phyloP scores from a whole-genome alignment of 2,888 invertebrate genomes.

The Drosophila stalkeri region DNA sequence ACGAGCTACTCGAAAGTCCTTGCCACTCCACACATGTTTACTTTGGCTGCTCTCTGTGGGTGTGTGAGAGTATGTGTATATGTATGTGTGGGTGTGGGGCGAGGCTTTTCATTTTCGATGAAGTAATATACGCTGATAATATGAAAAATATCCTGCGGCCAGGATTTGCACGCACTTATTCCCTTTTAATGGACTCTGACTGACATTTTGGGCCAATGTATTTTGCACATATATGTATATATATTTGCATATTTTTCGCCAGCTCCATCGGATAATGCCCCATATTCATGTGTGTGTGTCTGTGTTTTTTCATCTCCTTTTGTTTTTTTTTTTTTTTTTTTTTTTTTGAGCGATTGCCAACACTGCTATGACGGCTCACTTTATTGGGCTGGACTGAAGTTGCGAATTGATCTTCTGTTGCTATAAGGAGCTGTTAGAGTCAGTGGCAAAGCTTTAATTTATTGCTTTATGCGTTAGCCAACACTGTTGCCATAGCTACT shows the following conservation, averaged over 20 bases:
- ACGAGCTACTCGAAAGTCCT: constrained; percentile 25
- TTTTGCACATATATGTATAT: constrained; percentile 27
- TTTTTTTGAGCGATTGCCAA: constrained; percentile 13
- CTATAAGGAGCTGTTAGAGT: not conserved
- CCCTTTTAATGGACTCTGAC: constrained; percentile 75
- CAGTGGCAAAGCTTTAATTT: no score
- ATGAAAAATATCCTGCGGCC: constrained; percentile 74
- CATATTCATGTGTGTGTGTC: not conserved
- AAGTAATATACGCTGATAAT: constrained; percentile 79
- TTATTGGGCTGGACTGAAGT: not conserved
- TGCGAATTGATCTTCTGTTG: not conserved
- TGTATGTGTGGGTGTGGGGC: not conserved
- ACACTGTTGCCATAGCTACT: not conserved
- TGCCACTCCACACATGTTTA: constrained; percentile 58
- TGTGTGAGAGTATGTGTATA: not conserved
- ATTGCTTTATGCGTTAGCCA: not conserved
- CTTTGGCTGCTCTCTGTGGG: constrained; percentile 34
- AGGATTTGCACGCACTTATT: constrained; percentile 81
- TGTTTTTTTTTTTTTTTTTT: not conserved
- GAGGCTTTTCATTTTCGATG: constrained; percentile 69
- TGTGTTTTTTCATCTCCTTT: not conserved
- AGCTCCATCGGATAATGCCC: constrained; percentile 25
- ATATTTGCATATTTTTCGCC: constrained; percentile 34
- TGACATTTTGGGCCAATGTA: constrained; percentile 30
- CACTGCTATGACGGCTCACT: not conserved